Evolutionary conservation across 2,113 vertebrate genomes (phyloP).

Genomic region (Corythornis vintsioides): DNA sequence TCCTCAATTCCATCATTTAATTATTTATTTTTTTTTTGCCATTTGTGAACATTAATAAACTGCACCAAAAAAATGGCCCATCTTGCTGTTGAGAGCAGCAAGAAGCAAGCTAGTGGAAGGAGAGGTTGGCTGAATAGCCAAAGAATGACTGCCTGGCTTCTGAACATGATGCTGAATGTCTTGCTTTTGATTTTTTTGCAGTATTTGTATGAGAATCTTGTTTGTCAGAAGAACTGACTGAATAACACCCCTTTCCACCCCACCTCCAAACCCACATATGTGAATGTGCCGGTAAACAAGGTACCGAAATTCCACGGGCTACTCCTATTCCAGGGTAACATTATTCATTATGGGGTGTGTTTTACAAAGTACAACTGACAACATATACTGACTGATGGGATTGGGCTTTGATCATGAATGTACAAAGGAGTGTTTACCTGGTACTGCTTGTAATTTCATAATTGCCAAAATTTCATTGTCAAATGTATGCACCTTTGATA

Average conservation of each 20-base stretch:
- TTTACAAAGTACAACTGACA: not conserved
- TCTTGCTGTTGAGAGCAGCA: not conserved
- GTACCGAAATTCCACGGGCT: not conserved
- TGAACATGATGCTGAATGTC: not conserved
- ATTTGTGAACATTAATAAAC: not conserved
- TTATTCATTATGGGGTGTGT: accelerated
- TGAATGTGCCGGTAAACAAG: not conserved
- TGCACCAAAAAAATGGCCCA: not conserved
- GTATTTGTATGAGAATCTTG: not conserved
- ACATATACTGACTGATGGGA: not conserved
- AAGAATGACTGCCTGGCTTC: not conserved
- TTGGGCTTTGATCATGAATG: not conserved
- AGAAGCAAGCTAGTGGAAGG: not conserved
- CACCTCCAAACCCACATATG: accelerated
- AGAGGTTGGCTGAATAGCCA: not conserved
- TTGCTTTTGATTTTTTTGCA: not conserved
- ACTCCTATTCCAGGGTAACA: not conserved
- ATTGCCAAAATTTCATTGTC: not conserved
- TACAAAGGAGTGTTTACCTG: not conserved
- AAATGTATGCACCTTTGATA: not conserved
- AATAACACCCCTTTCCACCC: not conserved
- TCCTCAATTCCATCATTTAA: not conserved
- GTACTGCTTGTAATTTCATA: not conserved
- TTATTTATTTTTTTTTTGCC: not conserved
- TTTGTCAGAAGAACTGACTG: not conserved